These are phyloP conservation scores for Chondrosia reniformis DNA, from an alignment of 37 sponge, comb jelly and placozoan species.

Conservation along the genomic window DNA sequence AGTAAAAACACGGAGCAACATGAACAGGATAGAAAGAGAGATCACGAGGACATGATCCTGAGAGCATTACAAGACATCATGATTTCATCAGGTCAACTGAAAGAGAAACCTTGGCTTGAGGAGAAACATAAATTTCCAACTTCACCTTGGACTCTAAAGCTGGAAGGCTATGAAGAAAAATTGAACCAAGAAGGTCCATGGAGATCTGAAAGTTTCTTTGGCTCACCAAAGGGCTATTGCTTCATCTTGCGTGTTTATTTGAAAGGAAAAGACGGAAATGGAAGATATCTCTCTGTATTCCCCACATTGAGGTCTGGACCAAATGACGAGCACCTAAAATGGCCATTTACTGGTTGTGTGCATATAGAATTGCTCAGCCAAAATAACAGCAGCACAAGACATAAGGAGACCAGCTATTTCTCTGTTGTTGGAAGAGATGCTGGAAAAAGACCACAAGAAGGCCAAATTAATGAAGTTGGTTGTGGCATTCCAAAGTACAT, in stretches of 20 bases:
- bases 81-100: not conserved
- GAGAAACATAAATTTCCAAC: not conserved
- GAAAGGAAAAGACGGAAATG: not conserved
- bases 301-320: not conserved
- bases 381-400: not conserved
- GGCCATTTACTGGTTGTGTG: not conserved
- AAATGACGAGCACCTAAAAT: slow-evolving; percentile 4
- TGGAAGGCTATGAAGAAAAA: not conserved
- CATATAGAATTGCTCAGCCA: not conserved
- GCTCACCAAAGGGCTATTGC: not conserved
- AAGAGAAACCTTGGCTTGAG: slow-evolving; percentile 11
- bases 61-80: not conserved
- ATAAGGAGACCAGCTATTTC: not conserved
- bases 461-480: too few relatives aligned
- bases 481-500: not conserved
- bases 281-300: not conserved
- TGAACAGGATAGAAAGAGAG: not conserved
- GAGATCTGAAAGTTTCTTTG: slow-evolving; percentile 1
- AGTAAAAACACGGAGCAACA: not conserved
- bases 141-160: not conserved
- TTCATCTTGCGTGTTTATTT: not conserved
- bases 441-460: not conserved
- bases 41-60: not conserved
- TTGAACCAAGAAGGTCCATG: not conserved
- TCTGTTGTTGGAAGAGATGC: not conserved